phyloP scores from a whole-genome alignment of 2,113 vertebrate species.

The Limnothrissa miodon region DNA sequence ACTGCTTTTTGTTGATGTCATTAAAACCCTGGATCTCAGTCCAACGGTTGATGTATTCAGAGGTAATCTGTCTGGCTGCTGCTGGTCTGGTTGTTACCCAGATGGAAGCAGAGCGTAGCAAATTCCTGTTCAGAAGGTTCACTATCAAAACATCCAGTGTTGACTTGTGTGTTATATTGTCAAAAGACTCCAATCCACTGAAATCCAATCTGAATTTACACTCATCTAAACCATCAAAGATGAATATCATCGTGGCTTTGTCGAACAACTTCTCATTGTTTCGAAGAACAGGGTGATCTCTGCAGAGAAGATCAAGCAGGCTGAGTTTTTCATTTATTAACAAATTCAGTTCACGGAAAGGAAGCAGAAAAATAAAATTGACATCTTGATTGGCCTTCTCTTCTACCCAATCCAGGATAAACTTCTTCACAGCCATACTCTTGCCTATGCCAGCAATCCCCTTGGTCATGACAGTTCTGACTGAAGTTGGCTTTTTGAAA shows the following conservation, averaged over 20 bases:
- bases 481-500: slow-evolving; percentile 14
- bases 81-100: slow-evolving; percentile 48
- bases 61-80: slow-evolving; percentile 43
- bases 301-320: slow-evolving; percentile 37
- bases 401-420: slow-evolving; percentile 45
- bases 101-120: slow-evolving; percentile 39
- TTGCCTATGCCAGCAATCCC: slow-evolving; percentile 50
- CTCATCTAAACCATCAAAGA: slow-evolving; percentile 51
- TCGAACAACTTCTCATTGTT: slow-evolving; percentile 12
- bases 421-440: slow-evolving; percentile 45
- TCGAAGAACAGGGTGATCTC: slow-evolving; percentile 40
- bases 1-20: slow-evolving; percentile 51
- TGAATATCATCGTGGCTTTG: slow-evolving; percentile 19
- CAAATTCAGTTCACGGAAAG: slow-evolving; percentile 50
- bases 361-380: slow-evolving; percentile 42
- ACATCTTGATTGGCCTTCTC: slow-evolving; percentile 36
- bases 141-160: slow-evolving; percentile 38
- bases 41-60: slow-evolving; percentile 30
- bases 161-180: neutral
- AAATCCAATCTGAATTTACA: slow-evolving; percentile 36
- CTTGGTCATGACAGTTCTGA: slow-evolving; percentile 42
- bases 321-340: slow-evolving; percentile 38
- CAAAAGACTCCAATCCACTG: neutral
- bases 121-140: slow-evolving; percentile 32
- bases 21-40: slow-evolving; percentile 52